Evolutionary conservation across 1,140 invertebrate genomes (phyloP), one percentile per base, ranked within the genome.

Genomic region (Xylocopa sonorina): DNA sequence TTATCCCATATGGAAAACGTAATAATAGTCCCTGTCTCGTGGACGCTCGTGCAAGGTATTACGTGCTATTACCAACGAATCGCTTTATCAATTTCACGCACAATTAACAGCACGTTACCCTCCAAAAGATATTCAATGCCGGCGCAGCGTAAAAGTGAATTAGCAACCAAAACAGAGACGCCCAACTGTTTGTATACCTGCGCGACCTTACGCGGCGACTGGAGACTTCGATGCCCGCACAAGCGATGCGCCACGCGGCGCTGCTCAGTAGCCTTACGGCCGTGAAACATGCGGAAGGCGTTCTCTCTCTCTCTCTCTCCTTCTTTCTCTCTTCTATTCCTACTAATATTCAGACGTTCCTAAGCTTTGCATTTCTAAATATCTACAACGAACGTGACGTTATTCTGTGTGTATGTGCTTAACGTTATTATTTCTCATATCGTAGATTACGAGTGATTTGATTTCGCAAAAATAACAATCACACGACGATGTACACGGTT

Each of bases 171-270:
- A 32, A 16, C 10, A 3, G 5, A 2, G 24, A 51, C 10, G 5
- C 14, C 1, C 3, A 38, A 50, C n/a, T 18, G 57, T 9, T 16
- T 4, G 0, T 5, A 29, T 57, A 27, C 6, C 18, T 16, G 32
- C 34, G 68, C 62, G 74, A 74, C 77, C 63, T 62, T 24, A 24
- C 77, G 12, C 50, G 7, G 16, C 21, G 18, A 7, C 2, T 18
- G 67, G 64, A 53, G 75, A 78, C 53, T 10, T 71, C 46, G 34
- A 78, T 16, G 75, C 43, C 46, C 12, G 66, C 27, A 53, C 9
- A 34, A 18, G 51, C 60, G 72, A 51, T 41, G 58, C 58, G 18
- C 32, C n/a, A 21, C 32, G 29, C 46, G 48, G 46, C 43, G 46
- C 58, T 24, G n/a, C 21, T n/a, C 46, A n/a, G n/a, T n/a, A n/a